Conservation (phyloP, 2,797 vertebrate genomes). For the Pogoniulus pusillus region DNA sequence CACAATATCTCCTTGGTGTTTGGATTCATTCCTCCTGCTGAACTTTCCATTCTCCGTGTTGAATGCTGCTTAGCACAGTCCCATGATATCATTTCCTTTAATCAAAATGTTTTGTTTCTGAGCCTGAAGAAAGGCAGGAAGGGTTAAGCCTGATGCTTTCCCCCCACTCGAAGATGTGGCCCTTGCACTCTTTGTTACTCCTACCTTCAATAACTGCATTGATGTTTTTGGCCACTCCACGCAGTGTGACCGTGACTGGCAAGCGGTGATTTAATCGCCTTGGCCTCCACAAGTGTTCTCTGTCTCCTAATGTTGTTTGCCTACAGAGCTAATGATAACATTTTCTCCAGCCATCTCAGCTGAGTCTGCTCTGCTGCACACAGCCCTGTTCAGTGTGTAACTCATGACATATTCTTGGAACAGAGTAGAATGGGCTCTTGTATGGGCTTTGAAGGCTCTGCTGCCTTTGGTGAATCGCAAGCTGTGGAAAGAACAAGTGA, state of each 20-base stretch:
- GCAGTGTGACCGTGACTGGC: constrained; percentile 3
- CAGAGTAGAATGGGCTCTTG: constrained; percentile 46
- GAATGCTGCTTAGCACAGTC: constrained; percentile 28
- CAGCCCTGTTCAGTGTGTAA: constrained; percentile 43
- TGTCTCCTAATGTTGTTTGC: constrained; percentile 63
- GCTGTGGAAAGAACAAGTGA: background rate
- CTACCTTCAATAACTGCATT: constrained; percentile 40
- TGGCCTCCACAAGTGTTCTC: constrained; percentile 58
- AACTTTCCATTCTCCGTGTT: constrained; percentile 8
- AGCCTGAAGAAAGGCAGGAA: background rate
- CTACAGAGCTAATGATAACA: constrained; percentile 67
- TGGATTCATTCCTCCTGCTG: constrained; percentile 43
- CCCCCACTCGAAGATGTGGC: background rate
- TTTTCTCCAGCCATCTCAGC: constrained; percentile 52
- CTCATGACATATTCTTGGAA: constrained; percentile 70
- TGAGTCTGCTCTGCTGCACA: constrained; percentile 44
- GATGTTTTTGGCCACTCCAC: constrained; percentile 47
- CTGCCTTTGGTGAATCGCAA: constrained; percentile 39
- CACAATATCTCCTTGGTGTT: background rate
- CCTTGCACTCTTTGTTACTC: background rate
- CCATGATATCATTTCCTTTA: constrained; percentile 58
- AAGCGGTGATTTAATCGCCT: constrained; percentile 59
- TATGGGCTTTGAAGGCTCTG: constrained; percentile 30
- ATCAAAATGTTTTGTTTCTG: constrained; percentile 4
- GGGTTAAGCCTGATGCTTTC: background rate